Percentiles rank a stretch among this genome's conserved stretches.
Evolutionary conservation across 2,888 invertebrate genomes (phyloP).

Genomic region (Masnerella sp.): DNA sequence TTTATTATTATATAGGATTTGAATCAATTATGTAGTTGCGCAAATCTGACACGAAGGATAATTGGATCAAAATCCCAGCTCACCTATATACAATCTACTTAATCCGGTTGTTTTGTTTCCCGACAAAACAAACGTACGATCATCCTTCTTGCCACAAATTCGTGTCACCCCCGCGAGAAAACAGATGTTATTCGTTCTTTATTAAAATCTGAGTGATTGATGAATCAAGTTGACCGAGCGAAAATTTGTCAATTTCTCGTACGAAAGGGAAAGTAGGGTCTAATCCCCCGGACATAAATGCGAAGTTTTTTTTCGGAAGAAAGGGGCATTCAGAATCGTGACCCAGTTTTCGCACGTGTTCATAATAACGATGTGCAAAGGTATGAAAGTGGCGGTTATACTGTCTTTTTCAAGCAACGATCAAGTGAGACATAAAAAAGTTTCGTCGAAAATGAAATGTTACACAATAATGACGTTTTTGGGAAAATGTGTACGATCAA

Average conservation of each 20-base stretch:
- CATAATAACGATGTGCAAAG: slow-evolving; percentile 55
- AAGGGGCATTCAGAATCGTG: slow-evolving; percentile 51
- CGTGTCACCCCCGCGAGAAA: background rate
- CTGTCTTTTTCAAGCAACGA: too few species aligned
- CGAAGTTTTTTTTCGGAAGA: slow-evolving; percentile 23
- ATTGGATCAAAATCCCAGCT: too few species aligned
- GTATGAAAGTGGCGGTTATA: slow-evolving; percentile 43
- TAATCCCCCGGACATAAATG: slow-evolving; percentile 27
- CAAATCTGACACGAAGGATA: too few species aligned
- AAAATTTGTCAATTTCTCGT: slow-evolving; percentile 18
- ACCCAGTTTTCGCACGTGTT: slow-evolving; percentile 61
- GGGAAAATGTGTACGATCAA: too few species aligned
- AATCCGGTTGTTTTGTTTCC: too few species aligned
- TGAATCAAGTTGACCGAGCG: slow-evolving; percentile 7
- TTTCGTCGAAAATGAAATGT: too few species aligned
- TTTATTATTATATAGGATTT: too few species aligned
- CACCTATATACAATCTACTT: too few species aligned
- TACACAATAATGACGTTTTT: too few species aligned
- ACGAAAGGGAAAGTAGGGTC: slow-evolving; percentile 10
- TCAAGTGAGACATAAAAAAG: too few species aligned
- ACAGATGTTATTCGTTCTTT: slow-evolving; percentile 11
- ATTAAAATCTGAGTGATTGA: slow-evolving; percentile 19
- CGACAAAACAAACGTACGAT: slow-evolving; percentile 8
- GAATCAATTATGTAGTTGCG: too few species aligned
- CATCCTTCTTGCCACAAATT: too few species aligned